Base-by-base conservation (phyloP, 2,113 vertebrate species). In the Turdus rufiventris region DNA sequence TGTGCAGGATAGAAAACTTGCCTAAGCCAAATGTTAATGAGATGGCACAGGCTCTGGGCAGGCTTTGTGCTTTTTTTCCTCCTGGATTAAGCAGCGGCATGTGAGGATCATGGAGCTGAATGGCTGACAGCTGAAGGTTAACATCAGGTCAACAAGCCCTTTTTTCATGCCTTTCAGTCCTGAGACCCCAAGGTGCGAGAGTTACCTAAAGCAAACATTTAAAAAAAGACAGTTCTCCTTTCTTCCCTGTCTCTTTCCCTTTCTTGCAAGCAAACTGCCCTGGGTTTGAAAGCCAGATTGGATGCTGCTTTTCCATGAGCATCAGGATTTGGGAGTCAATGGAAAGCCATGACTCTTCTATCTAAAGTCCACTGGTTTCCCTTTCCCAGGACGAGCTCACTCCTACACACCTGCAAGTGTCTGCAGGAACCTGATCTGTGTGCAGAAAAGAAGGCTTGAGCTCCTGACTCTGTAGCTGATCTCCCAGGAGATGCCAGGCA, bases 1-100 rank as follows among this genome's bases (percentile, higher is more conserved):
- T 48, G 72, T 9, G 42, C 66, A 29, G 60, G 71, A 81, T 10
- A 70, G 83, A 88, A 89, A 72, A 82, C 71, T 50, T 2, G 1
- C 56, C 85, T 54, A 71, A 93, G 84, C 67, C 88, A 89, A 93
- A 91, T 75, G 74, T 80, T 94, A 95, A 94, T 82, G 79, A 94
- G 93, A 88, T 34, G 83, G 92, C 91, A 85, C 76, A 89, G 50
- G 85, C 78, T 70, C 78, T 75, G 53, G 71, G 93, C 75, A 86
- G 61, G 75, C 87, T 96, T 95, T 95, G 91, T 91, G 61, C 21
- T 85, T 70, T 73, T 68, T 88, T 85, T 43, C 86, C 79, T 76
- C 75, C 48, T 10, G 43, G 92, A 93, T 96, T 96, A 96, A 95
- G 88, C 88, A 92, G 89, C 3, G 1, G 81, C 76, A 81, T 89